phyloP scores from a whole-genome alignment of 1,140 invertebrate genomes.

The Aricia agestis region DNA sequence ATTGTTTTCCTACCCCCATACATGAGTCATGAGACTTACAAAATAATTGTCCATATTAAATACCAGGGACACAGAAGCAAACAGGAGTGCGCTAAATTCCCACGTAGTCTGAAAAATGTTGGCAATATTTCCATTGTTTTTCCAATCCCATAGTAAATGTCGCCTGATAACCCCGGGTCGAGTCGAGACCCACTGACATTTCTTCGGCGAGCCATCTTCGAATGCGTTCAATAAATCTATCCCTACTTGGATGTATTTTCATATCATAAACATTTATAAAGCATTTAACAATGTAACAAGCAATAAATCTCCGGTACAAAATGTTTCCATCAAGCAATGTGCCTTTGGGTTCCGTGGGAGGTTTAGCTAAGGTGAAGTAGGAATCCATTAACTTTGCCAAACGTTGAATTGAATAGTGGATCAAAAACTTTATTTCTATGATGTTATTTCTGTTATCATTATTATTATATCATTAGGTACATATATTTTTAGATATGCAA shows the following conservation, averaged over 20 bases:
- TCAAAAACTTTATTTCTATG: too few relatives aligned
- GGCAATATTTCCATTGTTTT: not conserved
- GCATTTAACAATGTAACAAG: slow-evolving; percentile 5
- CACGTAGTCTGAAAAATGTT: not conserved
- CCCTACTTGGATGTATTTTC: slow-evolving; percentile 6
- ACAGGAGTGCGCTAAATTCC: not conserved
- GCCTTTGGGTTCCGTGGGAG: not conserved
- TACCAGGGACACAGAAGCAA: not conserved
- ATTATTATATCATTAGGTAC: too few relatives aligned
- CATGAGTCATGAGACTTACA: too few relatives aligned
- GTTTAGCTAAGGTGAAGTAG: not conserved
- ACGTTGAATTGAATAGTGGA: too few relatives aligned
- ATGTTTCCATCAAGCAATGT: not conserved
- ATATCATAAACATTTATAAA: slow-evolving; percentile 16
- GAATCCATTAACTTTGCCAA: not conserved
- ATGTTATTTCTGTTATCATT: too few relatives aligned
- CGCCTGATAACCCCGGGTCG: not conserved
- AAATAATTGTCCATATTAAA: too few relatives aligned
- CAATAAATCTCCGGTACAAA: slow-evolving; percentile 3
- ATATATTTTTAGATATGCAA: too few relatives aligned
- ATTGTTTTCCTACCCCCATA: too few relatives aligned
- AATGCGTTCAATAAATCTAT: not conserved
- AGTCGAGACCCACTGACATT: slow-evolving; percentile 49
- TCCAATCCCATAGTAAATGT: slow-evolving; percentile 1
- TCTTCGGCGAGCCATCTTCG: slow-evolving; percentile 23